Base-by-base conservation (phyloP, 2,888 invertebrate species). In the Drosophila recens region DNA sequence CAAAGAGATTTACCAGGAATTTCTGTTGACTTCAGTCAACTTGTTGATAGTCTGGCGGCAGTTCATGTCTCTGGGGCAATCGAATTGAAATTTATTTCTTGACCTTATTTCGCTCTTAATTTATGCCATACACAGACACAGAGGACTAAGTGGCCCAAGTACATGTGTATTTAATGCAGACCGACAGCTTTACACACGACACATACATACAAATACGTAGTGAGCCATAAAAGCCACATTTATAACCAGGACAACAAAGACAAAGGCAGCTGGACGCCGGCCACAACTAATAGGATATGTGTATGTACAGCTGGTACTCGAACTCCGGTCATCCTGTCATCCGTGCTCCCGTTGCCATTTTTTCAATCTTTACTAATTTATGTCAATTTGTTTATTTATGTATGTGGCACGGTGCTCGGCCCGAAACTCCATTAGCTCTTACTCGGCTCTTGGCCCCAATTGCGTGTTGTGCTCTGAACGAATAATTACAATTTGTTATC, bases 401-500 rank as follows among this genome's bases (percentile, higher is more conserved):
- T 85, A 89, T 58, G 40, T 38, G 64, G 51, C 69, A 43, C 63
- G 67, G 33, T 67, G 69, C 66, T 46, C 51, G 36, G 63, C 43
- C 40, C 58, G 46, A 69, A 83, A 83, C 84, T 80, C 71, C 77
- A 87, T 87, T 87, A 87, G 71, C 69, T 57, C 42, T 58, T 36
- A 11, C 64, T 40, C 15, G 48, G 38, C 69, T 38, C 20, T 15
- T 57, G 75, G 15, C 38, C 38, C 45, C 40, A 53, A 53, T 43
- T 48, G 52, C 53, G 53, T 30, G 67, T 36, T 64, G 62, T 59
- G 80, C 58, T 8, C 30, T 30, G 30, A 9, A 30, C 66, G 56
- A 45, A 72, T 89, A 89, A 89, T 87, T 87, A 84, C 85, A 86
- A 89, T 85, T 89, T 89, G 87, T 84, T 89, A 87, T 86, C 89